A percentile compares a stretch with the other conserved stretches of the same genome.
phyloP scores from a whole-genome alignment of 2,888 invertebrate species.

The Ophion slaviceki region DNA sequence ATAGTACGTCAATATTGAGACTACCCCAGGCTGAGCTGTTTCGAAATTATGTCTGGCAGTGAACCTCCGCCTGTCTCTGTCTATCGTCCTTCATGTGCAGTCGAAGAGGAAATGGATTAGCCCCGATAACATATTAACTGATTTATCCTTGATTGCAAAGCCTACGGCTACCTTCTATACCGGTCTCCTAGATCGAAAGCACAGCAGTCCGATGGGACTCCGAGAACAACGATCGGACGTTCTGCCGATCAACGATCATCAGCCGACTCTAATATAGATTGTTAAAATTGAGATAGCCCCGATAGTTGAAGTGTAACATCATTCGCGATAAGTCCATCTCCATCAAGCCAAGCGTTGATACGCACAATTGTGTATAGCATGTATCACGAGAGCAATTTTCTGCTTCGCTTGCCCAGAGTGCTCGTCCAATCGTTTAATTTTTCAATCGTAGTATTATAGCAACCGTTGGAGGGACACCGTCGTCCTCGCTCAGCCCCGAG shows the following conservation, averaged over 20 bases:
- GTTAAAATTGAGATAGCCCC: constrained; percentile 34
- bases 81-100: constrained; percentile 1
- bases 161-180: constrained; percentile 18
- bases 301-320: constrained; percentile 42
- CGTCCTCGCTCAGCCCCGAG: constrained; percentile 25
- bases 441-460: constrained; percentile 50
- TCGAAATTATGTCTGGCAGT: not conserved
- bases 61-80: constrained; percentile 4
- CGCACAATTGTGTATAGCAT: constrained; percentile 39
- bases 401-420: constrained; percentile 14
- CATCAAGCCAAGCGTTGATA: constrained; percentile 8
- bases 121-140: constrained; percentile 53
- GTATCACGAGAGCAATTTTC: constrained; percentile 50
- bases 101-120: constrained; percentile 47
- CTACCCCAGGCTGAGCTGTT: not conserved
- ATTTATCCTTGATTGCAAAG: constrained; percentile 56
- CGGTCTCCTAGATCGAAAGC: constrained; percentile 27
- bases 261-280: constrained; percentile 21
- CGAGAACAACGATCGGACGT: constrained; percentile 27
- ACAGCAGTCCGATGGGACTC: constrained; percentile 35
- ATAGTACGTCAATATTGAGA: constrained; percentile 10
- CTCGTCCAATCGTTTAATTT: constrained; percentile 54
- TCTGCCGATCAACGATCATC: constrained; percentile 21
- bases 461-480: constrained; percentile 13
- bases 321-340: constrained; percentile 46